Percentiles rank a stretch among this genome's conserved stretches.
Evolutionary conservation across 2,797 vertebrate genomes (phyloP).

Genomic region (Myotis daubentonii): DNA sequence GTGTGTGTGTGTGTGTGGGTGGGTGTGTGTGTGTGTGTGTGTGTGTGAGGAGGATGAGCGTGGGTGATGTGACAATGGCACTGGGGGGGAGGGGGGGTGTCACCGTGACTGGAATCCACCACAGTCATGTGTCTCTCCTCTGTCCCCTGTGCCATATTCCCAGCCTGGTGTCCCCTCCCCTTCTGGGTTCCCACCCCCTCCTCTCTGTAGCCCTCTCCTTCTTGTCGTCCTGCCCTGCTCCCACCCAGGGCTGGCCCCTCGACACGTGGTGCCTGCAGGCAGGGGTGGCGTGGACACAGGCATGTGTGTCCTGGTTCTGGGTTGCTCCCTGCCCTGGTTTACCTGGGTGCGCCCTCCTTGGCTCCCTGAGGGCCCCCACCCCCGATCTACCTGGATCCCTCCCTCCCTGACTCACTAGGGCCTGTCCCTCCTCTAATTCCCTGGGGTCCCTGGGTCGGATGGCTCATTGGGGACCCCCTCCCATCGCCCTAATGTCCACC

Average conservation of each 20-base stretch:
- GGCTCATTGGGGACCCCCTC: neutral
- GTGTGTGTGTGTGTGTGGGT: too few relatives aligned
- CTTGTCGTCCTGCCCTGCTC: neutral
- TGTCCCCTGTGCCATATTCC: neutral
- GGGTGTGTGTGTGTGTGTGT: too few relatives aligned
- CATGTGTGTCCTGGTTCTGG: fast-evolving
- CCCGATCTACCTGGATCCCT: too few relatives aligned
- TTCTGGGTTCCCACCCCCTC: neutral
- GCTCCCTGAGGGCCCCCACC: neutral
- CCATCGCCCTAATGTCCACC: neutral
- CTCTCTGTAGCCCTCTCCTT: neutral
- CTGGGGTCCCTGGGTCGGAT: neutral
- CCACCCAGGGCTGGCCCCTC: too few relatives aligned
- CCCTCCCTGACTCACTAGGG: neutral
- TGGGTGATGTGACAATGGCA: neutral
- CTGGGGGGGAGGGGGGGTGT: fast-evolving
- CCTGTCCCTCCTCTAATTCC: neutral
- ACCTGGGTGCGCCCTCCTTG: neutral
- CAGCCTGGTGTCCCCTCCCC: neutral
- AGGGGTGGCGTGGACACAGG: neutral
- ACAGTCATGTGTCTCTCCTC: neutral
- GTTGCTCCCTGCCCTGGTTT: too few relatives aligned
- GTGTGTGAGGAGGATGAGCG: fast-evolving
- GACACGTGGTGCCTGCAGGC: neutral
- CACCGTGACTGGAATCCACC: neutral